A percentile compares a stretch with the other conserved stretches of the same genome.
These are phyloP conservation scores for Desoria tigrina DNA, from an alignment of 2,888 invertebrate species.

Conservation along the genomic window DNA sequence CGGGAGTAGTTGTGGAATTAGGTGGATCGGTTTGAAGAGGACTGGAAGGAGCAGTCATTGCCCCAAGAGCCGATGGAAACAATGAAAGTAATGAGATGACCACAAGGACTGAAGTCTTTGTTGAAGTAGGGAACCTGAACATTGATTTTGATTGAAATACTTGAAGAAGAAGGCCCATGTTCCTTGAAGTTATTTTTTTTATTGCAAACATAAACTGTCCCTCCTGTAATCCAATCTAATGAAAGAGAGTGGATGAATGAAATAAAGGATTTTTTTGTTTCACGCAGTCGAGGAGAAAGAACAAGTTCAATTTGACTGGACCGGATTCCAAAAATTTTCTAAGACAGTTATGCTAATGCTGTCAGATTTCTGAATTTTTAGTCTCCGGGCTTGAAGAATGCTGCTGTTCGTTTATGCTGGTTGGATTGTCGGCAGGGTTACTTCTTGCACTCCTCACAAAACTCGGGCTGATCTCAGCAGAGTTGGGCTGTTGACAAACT, in stretches of 20 bases:
- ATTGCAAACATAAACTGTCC: not conserved
- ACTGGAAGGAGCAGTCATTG: conserved; percentile 5
- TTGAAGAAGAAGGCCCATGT: not conserved
- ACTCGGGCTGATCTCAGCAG: too few relatives aligned
- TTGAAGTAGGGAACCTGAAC: not conserved
- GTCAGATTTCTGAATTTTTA: conserved; percentile 7
- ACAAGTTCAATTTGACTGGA: conserved; percentile 14
- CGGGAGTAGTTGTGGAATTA: too few relatives aligned
- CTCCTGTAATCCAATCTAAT: not conserved
- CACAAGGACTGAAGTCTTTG: not conserved
- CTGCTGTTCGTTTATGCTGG: too few relatives aligned
- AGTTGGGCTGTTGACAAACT: too few relatives aligned
- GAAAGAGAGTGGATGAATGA: not conserved
- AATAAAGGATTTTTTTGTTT: conserved; percentile 7
- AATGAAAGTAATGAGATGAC: conserved; percentile 12
- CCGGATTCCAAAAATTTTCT: conserved; percentile 19
- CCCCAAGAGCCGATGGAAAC: not conserved
- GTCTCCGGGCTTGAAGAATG: too few relatives aligned
- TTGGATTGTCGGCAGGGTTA: too few relatives aligned
- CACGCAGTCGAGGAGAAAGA: not conserved
- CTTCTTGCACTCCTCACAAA: too few relatives aligned
- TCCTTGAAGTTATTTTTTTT: not conserved
- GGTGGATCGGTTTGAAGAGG: too few relatives aligned
- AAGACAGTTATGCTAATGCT: conserved; percentile 13
- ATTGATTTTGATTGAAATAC: conserved; percentile 13